Conservation (phyloP, 2,113 vertebrate genomes). For the Brienomyrus longianalis region DNA sequence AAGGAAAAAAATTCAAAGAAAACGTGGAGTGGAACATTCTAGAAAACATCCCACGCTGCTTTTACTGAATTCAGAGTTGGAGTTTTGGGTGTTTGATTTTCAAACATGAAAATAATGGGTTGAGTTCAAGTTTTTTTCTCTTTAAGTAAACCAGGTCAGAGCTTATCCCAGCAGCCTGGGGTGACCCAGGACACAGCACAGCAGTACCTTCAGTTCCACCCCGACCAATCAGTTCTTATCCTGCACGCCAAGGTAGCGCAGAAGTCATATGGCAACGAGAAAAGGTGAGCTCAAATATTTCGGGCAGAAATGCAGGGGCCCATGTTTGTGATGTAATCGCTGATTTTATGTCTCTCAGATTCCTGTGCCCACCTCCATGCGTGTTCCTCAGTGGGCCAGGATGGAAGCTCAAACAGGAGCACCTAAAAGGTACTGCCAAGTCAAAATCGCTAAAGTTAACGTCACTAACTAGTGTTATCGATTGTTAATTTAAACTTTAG, state of each 20-base stretch:
- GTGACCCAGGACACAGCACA: conserved; percentile 53
- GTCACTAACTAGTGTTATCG: background rate
- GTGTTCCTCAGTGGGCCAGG: conserved; percentile 79
- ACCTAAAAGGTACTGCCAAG: conserved; percentile 66
- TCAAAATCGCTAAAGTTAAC: background rate
- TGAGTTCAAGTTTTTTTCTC: background rate
- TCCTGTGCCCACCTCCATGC: conserved; percentile 92
- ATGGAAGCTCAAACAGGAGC: conserved; percentile 77
- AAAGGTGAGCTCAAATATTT: conserved; percentile 62
- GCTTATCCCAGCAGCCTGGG: conserved; percentile 35
- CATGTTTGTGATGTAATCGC: background rate
- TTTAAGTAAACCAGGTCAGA: conserved; percentile 39
- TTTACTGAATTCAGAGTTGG: background rate
- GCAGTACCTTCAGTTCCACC: conserved; percentile 63
- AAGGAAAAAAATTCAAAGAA: background rate
- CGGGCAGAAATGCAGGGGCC: background rate
- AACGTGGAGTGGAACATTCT: background rate
- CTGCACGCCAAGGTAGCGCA: conserved; percentile 90
- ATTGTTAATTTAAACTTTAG: background rate
- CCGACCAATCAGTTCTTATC: conserved; percentile 74
- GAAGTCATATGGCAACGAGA: conserved; percentile 92
- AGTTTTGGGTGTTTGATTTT: background rate
- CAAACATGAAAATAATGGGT: background rate
- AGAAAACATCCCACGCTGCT: background rate
- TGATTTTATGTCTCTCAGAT: conserved; percentile 56